Evolutionary conservation across 2,113 vertebrate genomes (phyloP), one percentile per base, ranked within the genome.

Genomic region (Rhagologus leucostigma): DNA sequence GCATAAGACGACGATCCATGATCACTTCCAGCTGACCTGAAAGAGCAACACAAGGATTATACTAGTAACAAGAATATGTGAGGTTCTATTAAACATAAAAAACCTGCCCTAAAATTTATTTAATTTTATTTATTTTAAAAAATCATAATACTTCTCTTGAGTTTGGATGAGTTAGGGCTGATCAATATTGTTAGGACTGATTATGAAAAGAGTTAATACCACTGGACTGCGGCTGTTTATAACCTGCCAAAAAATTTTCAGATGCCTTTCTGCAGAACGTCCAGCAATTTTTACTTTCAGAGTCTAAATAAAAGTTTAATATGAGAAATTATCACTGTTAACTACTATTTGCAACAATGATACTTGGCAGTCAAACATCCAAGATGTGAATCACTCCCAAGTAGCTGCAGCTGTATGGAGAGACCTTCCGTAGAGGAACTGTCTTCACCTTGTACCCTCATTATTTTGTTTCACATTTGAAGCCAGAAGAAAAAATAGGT

Each of bases 1-100:
- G 99, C 98, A 99, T 98, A 89, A 99, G 98, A 64, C 99, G 98
- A 35, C 99, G 98, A 97, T 99, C 99, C 98, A 99, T 97, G 79
- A 99, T 98, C 73, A 99, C 98, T 97, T 99, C 99, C 95, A 99
- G 96, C 92, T 99, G 98, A 80, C 99, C 99, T 99, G 96, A 71
- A 62, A 88, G 93, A 95, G 33, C 71, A 97, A 93, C 32, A 82
- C 13, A 17, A 33, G 15, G 33, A 56, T 79, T 93, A 84, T 16
- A 53, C 7, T 22, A 10, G 18, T 46, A 73, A 55, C 1, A 57
- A 35, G 22, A 69, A 37, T 56, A 79, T n/a, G 16, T 42, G 37
- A 60, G 44, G 8, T 79, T 75, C 41, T 83, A 85, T 65, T 85
- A 35, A 91, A 64, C 6, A 15, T 19, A 80, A 70, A 27, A 78